Conservation (phyloP, 2,113 vertebrate species). For the Halcyon senegalensis region DNA sequence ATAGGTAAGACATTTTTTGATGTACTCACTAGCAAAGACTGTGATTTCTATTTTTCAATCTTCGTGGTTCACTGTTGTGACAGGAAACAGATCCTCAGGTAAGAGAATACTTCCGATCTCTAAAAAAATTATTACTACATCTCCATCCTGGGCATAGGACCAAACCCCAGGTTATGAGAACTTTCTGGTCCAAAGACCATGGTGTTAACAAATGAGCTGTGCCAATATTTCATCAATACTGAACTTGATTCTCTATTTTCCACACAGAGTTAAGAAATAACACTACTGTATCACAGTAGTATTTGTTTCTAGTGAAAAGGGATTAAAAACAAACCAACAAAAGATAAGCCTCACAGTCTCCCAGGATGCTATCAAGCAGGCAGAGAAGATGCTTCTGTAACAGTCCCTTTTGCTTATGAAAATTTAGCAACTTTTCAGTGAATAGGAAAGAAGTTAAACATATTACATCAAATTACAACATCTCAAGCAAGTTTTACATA, state of each 20-base stretch:
- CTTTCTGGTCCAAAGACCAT: constrained; percentile 23
- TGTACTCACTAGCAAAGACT: neutral
- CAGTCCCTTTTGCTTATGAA: neutral
- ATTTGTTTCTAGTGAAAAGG: neutral
- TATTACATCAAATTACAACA: neutral
- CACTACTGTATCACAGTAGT: neutral
- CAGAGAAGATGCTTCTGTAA: neutral
- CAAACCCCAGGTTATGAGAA: constrained; percentile 24
- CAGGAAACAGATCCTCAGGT: neutral
- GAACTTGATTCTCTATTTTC: constrained; percentile 4
- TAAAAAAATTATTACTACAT: neutral
- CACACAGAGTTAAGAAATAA: neutral
- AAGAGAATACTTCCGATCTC: neutral
- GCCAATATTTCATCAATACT: constrained; percentile 3
- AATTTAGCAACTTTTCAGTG: neutral
- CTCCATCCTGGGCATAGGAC: neutral
- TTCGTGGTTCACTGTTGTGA: neutral
- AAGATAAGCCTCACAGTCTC: neutral
- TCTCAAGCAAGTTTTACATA: neutral
- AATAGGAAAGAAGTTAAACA: accelerated
- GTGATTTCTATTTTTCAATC: neutral
- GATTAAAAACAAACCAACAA: neutral
- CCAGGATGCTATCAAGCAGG: neutral
- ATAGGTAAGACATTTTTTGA: neutral
- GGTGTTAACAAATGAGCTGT: neutral